Conservation (phyloP, 2,113 vertebrate genomes). For the Chaenogobius annularis region DNA sequence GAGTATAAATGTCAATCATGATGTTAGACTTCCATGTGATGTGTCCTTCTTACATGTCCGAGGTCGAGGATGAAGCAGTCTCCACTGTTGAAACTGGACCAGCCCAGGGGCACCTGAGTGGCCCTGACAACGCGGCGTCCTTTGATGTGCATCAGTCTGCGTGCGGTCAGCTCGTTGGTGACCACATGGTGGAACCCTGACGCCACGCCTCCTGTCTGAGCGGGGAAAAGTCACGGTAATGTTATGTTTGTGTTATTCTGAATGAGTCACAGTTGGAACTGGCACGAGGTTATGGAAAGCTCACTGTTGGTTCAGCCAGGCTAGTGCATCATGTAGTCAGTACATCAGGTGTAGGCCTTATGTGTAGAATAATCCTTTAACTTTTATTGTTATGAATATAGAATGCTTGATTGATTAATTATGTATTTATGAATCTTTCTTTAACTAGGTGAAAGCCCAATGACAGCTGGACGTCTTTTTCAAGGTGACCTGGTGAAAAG, state of each 20-base stretch:
- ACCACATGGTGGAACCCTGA: constrained; percentile 90
- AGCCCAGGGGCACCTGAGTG: constrained; percentile 84
- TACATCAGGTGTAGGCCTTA: too few relatives aligned
- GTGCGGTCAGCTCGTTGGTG: constrained; percentile 84
- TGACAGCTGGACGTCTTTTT: too few relatives aligned
- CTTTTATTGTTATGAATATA: too few relatives aligned
- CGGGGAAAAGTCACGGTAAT: constrained; percentile 8
- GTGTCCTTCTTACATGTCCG: constrained; percentile 75
- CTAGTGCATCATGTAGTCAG: background rate
- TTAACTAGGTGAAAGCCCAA: too few relatives aligned
- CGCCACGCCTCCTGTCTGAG: constrained; percentile 87
- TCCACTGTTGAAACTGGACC: constrained; percentile 90
- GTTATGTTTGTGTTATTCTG: background rate
- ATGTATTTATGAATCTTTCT: too few relatives aligned
- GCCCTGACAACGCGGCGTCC: constrained; percentile 88
- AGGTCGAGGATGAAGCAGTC: constrained; percentile 95
- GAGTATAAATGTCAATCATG: background rate
- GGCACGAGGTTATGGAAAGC: background rate
- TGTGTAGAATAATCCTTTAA: too few relatives aligned
- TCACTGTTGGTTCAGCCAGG: background rate
- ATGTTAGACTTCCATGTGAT: background rate
- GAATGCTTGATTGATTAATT: too few relatives aligned
- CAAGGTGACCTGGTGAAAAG: too few relatives aligned
- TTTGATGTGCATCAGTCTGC: constrained; percentile 88
- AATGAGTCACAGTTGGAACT: constrained; percentile 19